Evolutionary conservation across 2,113 vertebrate species (phyloP).

Genomic region (Catagonus wagneri): DNA sequence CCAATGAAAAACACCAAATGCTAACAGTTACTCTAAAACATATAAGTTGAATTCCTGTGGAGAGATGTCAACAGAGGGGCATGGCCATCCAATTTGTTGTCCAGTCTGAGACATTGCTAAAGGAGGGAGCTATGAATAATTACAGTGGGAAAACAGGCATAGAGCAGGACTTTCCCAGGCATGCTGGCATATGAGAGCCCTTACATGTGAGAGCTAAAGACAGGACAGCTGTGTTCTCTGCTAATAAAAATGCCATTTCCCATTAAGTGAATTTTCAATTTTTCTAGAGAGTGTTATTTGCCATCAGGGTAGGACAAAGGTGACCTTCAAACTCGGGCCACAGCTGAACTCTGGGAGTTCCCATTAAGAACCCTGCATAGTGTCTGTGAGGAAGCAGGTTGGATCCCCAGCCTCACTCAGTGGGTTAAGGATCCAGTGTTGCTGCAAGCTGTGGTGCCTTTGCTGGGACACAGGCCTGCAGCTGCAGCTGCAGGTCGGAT

Average conservation of each 20-base stretch:
- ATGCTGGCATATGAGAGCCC: background rate
- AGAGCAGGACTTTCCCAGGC: constrained; percentile 38
- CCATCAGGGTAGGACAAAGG: background rate
- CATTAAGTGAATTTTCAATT: background rate
- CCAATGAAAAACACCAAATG: background rate
- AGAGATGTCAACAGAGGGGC: constrained; percentile 31
- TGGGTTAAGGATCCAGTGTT: too few relatives aligned
- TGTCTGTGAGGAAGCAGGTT: too few relatives aligned
- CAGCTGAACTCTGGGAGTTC: background rate
- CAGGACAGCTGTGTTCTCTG: background rate
- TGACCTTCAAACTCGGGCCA: background rate
- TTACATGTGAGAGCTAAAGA: background rate
- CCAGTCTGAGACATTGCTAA: background rate
- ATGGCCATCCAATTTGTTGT: background rate
- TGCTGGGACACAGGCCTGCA: too few relatives aligned
- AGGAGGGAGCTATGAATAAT: constrained; percentile 37
- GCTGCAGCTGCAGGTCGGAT: too few relatives aligned
- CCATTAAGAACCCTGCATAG: too few relatives aligned
- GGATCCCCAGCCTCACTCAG: too few relatives aligned
- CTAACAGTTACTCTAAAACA: constrained; percentile 22
- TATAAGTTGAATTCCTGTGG: background rate
- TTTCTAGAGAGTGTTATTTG: background rate
- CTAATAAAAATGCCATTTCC: background rate
- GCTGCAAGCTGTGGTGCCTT: too few relatives aligned
- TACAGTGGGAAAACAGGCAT: constrained; percentile 2